Evolutionary conservation across 2,888 invertebrate species (phyloP), one percentile per base, ranked within the genome.

Genomic region (Atrina japonica): DNA sequence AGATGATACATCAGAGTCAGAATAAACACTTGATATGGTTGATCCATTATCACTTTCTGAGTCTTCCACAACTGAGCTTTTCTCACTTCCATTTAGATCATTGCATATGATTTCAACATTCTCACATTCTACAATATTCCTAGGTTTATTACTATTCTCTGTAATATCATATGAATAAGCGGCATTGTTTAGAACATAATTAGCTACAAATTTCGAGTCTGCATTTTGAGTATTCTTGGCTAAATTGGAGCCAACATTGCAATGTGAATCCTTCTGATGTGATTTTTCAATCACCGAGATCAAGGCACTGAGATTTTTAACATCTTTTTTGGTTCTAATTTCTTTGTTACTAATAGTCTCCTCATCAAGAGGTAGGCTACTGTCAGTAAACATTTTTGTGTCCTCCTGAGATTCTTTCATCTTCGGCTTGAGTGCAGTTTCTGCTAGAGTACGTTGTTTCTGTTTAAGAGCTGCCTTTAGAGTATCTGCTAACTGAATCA

Each of bases 71-170:
- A 77, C 75, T 6, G 70, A 66, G n/a, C 73, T 61, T 53, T 80
- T 82, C 29, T 83, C 85, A 59, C 75, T 78, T 35, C 80, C 82
- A 55, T 80, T 82, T 35, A 89, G 80, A 73, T 89, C 88, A 76
- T 89, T 89, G 78, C 88, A 88, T 49, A 89, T 89, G 29, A 89
- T 76, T 27, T 89, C 87, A 21, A 89, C 85, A 73, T 87, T 88
- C 43, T 86, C 83, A 78, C 83, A 85, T 61, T 87, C 86, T 7
- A 82, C 83, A 70, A 87, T 86, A 66, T 77, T 86, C 58, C 76
- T 80, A 49, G 82, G 81, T 60, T 80, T 82, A 40, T 66, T 64
- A 58, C 70, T 71, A 49, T 60, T 64, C n/a, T 63, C 55, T n/a
- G 56, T 56, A 29, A 43, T 40, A 52, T 76, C 80, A 14, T 55